Evolutionary conservation across 2,888 invertebrate species (phyloP).

Genomic region (Griposia aprilina): DNA sequence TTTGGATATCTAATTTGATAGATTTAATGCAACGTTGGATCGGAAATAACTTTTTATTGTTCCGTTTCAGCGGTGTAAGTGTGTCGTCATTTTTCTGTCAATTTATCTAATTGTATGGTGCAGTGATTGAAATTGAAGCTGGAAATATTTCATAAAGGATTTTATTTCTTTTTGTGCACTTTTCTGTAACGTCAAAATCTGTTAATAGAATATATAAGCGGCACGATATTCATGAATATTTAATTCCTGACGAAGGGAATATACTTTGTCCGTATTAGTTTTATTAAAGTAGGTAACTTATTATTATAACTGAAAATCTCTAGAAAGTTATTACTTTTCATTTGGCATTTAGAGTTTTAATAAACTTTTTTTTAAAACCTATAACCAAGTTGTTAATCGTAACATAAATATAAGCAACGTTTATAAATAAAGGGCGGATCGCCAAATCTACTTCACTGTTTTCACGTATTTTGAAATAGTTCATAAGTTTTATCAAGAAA

Average conservation of each 20-base stretch:
- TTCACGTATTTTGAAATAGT: neutral
- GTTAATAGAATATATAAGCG: slow-evolving; percentile 13
- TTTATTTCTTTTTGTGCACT: slow-evolving; percentile 19
- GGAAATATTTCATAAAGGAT: slow-evolving; percentile 22
- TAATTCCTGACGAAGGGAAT: slow-evolving; percentile 36
- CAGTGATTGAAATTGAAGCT: slow-evolving; percentile 22
- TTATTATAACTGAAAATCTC: neutral
- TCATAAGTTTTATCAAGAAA: no score
- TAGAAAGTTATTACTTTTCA: neutral
- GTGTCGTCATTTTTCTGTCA: slow-evolving; percentile 51
- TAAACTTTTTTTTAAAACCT: neutral
- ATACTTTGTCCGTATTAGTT: slow-evolving; percentile 43
- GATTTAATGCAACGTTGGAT: slow-evolving; percentile 67
- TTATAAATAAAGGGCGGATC: neutral
- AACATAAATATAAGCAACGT: neutral
- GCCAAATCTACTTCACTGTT: neutral
- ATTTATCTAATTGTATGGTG: slow-evolving; percentile 55
- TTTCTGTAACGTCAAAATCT: slow-evolving; percentile 23
- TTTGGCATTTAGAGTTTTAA: neutral
- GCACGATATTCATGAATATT: slow-evolving; percentile 31
- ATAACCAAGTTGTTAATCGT: neutral
- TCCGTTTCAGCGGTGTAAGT: slow-evolving; percentile 25
- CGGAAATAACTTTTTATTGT: slow-evolving; percentile 68
- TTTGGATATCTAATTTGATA: slow-evolving; percentile 74
- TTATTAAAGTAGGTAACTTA: neutral